Percentiles rank a stretch among this genome's conserved stretches.
phyloP scores from a whole-genome alignment of 2,113 vertebrate genomes.

The Microtus ochrogaster region DNA sequence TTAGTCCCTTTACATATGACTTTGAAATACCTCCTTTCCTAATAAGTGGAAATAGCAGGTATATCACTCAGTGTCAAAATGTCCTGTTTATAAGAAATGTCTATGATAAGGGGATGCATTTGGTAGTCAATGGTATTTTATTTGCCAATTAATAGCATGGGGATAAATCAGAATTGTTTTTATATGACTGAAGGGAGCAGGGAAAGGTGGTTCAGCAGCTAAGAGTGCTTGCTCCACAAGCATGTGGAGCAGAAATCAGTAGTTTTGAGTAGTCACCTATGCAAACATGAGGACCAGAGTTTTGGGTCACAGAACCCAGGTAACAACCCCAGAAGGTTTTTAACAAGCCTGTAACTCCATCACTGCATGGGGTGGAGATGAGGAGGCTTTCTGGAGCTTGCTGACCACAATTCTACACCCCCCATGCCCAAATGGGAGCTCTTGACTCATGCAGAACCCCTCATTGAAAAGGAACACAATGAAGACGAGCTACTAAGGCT shows the following conservation, averaged over 20 bases:
- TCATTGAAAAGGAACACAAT: background rate
- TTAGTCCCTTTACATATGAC: background rate
- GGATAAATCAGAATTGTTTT: slow-evolving; percentile 11
- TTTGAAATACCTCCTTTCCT: slow-evolving; percentile 19
- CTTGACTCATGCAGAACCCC: background rate
- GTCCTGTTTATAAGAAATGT: background rate
- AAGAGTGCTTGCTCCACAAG: background rate
- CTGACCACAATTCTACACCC: background rate
- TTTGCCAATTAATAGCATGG: background rate
- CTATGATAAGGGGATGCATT: background rate
- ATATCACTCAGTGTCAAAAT: slow-evolving; percentile 8
- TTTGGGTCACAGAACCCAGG: background rate
- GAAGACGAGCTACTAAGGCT: background rate
- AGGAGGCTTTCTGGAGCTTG: background rate
- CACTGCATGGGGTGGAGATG: background rate
- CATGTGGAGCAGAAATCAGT: background rate
- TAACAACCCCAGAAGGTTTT: background rate
- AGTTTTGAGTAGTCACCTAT: background rate
- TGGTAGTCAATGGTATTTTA: background rate
- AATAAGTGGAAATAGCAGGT: background rate
- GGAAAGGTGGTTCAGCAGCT: background rate
- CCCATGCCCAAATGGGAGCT: background rate
- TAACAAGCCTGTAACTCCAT: background rate
- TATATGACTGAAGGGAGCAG: background rate
- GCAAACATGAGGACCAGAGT: background rate